Base-by-base conservation (phyloP, 2,888 invertebrate species). In the Cataglyphis livida region DNA sequence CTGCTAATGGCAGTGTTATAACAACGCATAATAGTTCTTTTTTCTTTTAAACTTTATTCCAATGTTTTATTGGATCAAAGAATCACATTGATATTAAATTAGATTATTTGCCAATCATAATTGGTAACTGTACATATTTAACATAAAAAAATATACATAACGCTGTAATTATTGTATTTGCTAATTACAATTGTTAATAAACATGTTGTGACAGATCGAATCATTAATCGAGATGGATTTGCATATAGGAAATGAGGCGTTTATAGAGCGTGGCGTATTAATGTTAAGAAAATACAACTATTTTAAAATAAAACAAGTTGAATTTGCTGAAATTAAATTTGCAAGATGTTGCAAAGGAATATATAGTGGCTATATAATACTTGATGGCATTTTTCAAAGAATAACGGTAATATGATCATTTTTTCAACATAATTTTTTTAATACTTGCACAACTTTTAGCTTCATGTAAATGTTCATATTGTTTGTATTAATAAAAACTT, bases 111-210 rank as follows among this genome's bases (percentile, higher is more conserved):
- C 92, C 93, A 93, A 93, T 93, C 92, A 90, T 91, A 91, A 93
- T 92, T 93, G 92, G 93, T 92, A 93, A 93, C 93, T 94, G 94
- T 94, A 94, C 94, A 94, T 94, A 93, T 93, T 92, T 92, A 93
- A 94, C 92, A 93, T 91, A 94, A 76, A 51, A 65, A 76, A 76
- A 94, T 93, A 91, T 93, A 93, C 92, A 92, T 92, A 93, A 94
- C 92, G 93, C 90, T 90, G 90, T 91, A 91, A 92, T 93, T 91
- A 89, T 91, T 91, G 89, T 93, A 92, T 89, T 92, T 87, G 87
- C 92, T 93, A 93, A 91, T 94, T 93, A 93, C 92, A 93, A 90
- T 92, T 89, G 91, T 92, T 88, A 91, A 92, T 92, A 90, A 92
- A 93, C 89, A 90, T 89, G 82, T 91, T 90, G 90, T 90, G 93